phyloP scores from a whole-genome alignment of 2,888 invertebrate species.

The Chymomyza caudatula region DNA sequence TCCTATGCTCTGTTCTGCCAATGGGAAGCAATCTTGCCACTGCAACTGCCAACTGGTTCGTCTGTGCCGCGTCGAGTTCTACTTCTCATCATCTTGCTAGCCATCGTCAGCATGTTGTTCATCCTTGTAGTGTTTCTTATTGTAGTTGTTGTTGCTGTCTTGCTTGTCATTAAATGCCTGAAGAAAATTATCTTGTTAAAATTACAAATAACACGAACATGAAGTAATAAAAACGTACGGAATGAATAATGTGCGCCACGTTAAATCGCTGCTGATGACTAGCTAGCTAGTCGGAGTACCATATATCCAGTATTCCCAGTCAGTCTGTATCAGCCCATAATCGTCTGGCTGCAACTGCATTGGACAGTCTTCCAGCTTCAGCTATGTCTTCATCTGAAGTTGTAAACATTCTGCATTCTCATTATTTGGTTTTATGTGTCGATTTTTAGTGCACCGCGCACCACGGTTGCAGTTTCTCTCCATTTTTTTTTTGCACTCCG shows the following conservation, averaged over 20 bases:
- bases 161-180: conserved; percentile 74
- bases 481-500: background rate
- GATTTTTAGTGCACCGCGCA: conserved; percentile 57
- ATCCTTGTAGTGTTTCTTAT: conserved; percentile 22
- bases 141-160: conserved; percentile 10
- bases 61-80: background rate
- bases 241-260: conserved; percentile 72
- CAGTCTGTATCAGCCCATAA: conserved; percentile 22
- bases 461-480: conserved; percentile 54
- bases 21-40: conserved; percentile 2
- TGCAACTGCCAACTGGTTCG: conserved; percentile 18
- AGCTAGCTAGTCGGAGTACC: conserved; percentile 23
- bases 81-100: background rate
- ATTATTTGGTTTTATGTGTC: conserved; percentile 68
- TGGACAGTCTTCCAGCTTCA: conserved; percentile 12
- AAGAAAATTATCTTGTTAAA: conserved; percentile 77
- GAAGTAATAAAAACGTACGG: conserved; percentile 71
- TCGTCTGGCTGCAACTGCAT: conserved; percentile 2
- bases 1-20: too few relatives aligned
- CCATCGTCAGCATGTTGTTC: conserved; percentile 11
- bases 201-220: conserved; percentile 77
- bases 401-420: conserved; percentile 51
- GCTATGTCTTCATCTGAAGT: conserved; percentile 31
- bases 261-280: conserved; percentile 63
- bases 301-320: background rate